Evolutionary conservation across 2,113 vertebrate genomes (phyloP), one percentile per base, ranked within the genome.

Genomic region (Cephalopholis sonnerati): DNA sequence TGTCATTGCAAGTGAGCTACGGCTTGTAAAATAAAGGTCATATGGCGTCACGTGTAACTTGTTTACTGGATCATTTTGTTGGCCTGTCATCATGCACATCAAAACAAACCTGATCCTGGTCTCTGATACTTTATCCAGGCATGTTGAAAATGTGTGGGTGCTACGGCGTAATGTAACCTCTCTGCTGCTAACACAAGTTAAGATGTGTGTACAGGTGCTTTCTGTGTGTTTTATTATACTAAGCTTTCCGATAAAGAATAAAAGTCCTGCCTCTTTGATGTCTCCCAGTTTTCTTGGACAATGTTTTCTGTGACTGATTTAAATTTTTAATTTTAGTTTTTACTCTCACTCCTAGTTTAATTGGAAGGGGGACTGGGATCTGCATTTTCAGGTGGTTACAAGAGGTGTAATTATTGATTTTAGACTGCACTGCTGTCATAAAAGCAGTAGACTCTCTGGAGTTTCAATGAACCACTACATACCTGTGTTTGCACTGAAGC

Each of bases 31-130:
- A 25, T 51, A 57, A 27, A 32, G 2, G 2, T 17, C 22, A 55
- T 8, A 11, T 17, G 54, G 20, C 51, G 4, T 24, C 8, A 27
- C 3, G 3, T 8, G 29, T 50, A 15, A 29, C n/a, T 24, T 65
- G 10, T 55, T 59, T 10, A 58, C 39, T n/a, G 67, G 59, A 17
- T 67, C 0, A 39, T 69, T 46, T 50, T 55, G 24, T 32, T 20
- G n/a, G 25, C 25, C 24, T 50, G 11, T 77, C 77, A 66, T 71
- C 54, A 36, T 12, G 32, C 51, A 58, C 39, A 80, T 72, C 68
- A 85, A 87, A 74, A 85, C 64, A 79, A 85, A 90, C 59, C 5
- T 13, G 77, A 85, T 53, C 44, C 79, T 63, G 22, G 74, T 20
- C 39, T 58, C 41, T 24, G 82, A 61, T 79, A 89, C 75, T 61